Evolutionary conservation across 1,140 invertebrate genomes (phyloP).

Genomic region (Trialeurodes vaporariorum): DNA sequence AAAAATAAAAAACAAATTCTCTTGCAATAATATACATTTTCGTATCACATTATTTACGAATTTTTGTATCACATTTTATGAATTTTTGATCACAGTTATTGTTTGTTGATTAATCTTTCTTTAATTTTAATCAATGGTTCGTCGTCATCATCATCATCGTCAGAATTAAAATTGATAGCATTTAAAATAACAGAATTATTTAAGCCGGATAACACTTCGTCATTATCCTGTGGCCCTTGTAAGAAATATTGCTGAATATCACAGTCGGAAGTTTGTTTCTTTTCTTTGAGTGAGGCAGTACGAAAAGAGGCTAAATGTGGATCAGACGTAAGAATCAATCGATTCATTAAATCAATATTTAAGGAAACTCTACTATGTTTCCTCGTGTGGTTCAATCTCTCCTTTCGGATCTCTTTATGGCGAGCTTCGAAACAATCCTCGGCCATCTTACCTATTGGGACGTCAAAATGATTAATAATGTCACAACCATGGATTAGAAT

Average conservation of each 20-base stretch:
- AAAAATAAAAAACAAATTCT: too few relatives aligned
- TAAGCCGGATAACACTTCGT: background rate
- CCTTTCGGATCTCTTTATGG: background rate
- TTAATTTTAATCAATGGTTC: background rate
- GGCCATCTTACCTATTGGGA: background rate
- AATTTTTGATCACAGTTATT: too few relatives aligned
- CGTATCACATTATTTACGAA: too few relatives aligned
- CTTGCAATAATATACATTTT: too few relatives aligned
- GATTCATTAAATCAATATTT: background rate
- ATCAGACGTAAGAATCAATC: background rate
- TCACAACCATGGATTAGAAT: conserved; percentile 26
- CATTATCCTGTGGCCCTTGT: background rate
- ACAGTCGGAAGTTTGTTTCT: background rate
- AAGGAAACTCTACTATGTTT: background rate
- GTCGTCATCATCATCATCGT: background rate
- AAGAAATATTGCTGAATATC: background rate
- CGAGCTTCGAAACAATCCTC: background rate
- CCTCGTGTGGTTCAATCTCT: background rate
- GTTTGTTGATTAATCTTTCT: too few relatives aligned
- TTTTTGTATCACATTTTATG: too few relatives aligned
- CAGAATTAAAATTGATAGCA: background rate
- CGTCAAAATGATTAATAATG: background rate
- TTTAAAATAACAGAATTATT: background rate
- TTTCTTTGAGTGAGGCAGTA: background rate
- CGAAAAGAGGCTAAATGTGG: background rate